A percentile compares a stretch with the other conserved stretches of the same genome.
Conservation (phyloP, 2,113 vertebrate species). For the Atherinomorus stipes region DNA sequence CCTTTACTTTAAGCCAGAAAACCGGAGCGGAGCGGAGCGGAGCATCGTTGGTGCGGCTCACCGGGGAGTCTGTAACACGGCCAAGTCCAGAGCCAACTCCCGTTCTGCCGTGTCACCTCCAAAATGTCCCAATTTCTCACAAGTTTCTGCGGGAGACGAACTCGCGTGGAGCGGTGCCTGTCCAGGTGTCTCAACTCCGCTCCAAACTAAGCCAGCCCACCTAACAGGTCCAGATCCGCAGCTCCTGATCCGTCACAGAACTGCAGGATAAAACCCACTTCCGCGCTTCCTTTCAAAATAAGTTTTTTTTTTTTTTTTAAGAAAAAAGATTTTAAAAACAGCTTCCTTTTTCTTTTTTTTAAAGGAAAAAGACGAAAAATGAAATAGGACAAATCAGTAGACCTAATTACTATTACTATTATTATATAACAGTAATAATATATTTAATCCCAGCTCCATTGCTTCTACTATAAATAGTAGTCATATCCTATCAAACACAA, state of each 20-base stretch:
- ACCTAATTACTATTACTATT: too few relatives aligned
- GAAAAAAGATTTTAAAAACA: too few relatives aligned
- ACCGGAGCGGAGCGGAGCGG: background rate
- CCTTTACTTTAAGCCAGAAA: conserved; percentile 32
- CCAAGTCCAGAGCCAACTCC: conserved; percentile 60
- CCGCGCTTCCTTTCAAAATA: conserved; percentile 36
- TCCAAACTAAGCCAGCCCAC: conserved; percentile 63
- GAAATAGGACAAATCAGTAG: too few relatives aligned
- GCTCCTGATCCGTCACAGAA: background rate
- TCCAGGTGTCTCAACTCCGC: conserved; percentile 42
- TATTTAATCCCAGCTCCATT: too few relatives aligned
- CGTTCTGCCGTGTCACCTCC: background rate
- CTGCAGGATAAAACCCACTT: rapidly evolving
- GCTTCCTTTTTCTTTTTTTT: too few relatives aligned
- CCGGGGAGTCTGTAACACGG: conserved; percentile 31
- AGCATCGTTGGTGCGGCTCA: conserved; percentile 26
- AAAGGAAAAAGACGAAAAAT: too few relatives aligned
- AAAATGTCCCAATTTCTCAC: background rate
- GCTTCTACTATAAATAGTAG: too few relatives aligned
- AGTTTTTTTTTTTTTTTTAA: too few relatives aligned
- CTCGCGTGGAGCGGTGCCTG: background rate
- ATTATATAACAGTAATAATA: too few relatives aligned
- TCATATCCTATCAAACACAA: too few relatives aligned
- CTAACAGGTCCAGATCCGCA: conserved; percentile 37
- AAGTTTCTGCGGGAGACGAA: background rate